These are phyloP conservation scores for Agapetus fuscipes DNA, from an alignment of 2,888 invertebrate species.

Conservation along the genomic window DNA sequence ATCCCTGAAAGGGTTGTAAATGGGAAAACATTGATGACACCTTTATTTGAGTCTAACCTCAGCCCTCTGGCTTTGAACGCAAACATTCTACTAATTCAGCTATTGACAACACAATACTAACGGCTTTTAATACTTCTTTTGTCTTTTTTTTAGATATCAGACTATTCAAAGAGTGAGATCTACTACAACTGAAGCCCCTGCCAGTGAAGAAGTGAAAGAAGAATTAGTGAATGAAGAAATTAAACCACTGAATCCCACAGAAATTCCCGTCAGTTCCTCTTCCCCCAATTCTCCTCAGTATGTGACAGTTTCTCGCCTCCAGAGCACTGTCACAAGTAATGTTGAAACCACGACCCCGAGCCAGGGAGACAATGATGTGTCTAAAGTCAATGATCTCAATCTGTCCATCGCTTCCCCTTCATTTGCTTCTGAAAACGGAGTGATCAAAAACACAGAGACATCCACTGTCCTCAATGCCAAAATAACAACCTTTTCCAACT, in stretches of 20 bases:
- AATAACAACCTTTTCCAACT: constrained; percentile 18
- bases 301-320: constrained; percentile 10
- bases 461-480: constrained; percentile 17
- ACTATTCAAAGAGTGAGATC: constrained; percentile 19
- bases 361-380: constrained; percentile 10
- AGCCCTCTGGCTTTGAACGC: too few relatives aligned
- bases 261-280: constrained; percentile 9
- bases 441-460: constrained; percentile 15
- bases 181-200: constrained; percentile 10
- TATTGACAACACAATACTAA: too few relatives aligned
- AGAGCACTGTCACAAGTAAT: constrained; percentile 4
- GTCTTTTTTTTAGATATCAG: constrained; percentile 17
- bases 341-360: constrained; percentile 13
- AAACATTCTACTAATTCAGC: too few relatives aligned
- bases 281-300: constrained; percentile 11
- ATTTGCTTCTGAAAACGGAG: constrained; percentile 19
- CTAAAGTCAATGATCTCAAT: constrained; percentile 16
- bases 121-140: too few relatives aligned
- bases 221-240: constrained; percentile 1
- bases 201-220: constrained; percentile 3
- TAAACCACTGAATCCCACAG: constrained; percentile 8
- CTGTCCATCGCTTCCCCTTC: constrained; percentile 17
- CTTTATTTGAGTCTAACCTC: too few relatives aligned
- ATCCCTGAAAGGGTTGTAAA: too few relatives aligned
- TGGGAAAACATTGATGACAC: too few relatives aligned